phyloP scores from a whole-genome alignment of 1,140 invertebrate genomes.

The Patella vulgata region DNA sequence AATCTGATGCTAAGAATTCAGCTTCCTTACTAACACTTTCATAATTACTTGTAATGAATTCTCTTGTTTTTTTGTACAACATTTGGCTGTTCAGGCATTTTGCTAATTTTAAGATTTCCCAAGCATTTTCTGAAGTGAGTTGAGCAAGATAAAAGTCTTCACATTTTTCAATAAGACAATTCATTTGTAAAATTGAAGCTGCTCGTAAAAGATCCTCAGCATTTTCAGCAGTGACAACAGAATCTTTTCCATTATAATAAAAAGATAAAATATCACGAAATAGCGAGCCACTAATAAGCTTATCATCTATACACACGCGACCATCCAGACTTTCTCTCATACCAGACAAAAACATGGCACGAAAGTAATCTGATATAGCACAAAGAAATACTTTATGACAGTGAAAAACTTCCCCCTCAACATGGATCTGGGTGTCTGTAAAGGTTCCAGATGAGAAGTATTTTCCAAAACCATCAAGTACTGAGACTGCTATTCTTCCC shows the following conservation, averaged over 20 bases:
- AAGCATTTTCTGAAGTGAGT: constrained; percentile 35
- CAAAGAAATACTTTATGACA: constrained; percentile 75
- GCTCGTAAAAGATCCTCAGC: constrained; percentile 41
- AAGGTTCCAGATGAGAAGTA: constrained; percentile 10
- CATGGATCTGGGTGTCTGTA: constrained; percentile 32
- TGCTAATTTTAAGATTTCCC: constrained; percentile 43
- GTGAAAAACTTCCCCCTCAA: constrained; percentile 22
- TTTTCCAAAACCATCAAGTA: constrained; percentile 21
- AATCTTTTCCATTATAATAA: constrained; percentile 38
- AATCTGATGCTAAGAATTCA: constrained; percentile 38
- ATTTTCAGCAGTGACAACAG: constrained; percentile 36
- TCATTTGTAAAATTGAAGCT: constrained; percentile 41
- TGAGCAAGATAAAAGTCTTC: constrained; percentile 38
- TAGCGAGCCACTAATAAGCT: constrained; percentile 10
- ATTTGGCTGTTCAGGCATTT: constrained; percentile 33
- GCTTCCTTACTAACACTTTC: constrained; percentile 26
- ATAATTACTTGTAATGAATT: constrained; percentile 36
- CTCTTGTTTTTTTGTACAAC: constrained; percentile 27
- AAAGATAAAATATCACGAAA: constrained; percentile 41
- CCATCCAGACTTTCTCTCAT: constrained; percentile 73
- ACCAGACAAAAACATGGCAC: constrained; percentile 89
- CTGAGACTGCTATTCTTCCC: constrained; percentile 13
- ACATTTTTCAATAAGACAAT: constrained; percentile 42
- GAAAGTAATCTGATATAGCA: constrained; percentile 90
- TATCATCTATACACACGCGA: constrained; percentile 12